Evolutionary conservation across 2,888 invertebrate species (phyloP).

Genomic region (Lacanobia oleracea): DNA sequence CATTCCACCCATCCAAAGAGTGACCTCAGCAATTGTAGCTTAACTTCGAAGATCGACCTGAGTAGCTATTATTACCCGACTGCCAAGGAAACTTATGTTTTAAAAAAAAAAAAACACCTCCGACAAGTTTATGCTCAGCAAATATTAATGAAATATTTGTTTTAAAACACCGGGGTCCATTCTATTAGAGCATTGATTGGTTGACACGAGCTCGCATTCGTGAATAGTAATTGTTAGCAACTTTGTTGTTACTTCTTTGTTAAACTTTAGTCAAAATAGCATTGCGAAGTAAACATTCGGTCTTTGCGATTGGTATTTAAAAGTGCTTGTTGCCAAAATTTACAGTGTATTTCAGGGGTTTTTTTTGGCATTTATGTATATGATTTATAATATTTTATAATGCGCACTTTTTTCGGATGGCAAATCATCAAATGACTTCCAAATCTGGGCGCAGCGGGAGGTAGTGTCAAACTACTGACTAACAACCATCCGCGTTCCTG

Average conservation of each 20-base stretch:
- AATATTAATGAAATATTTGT: neutral
- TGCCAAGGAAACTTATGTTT: too few relatives aligned
- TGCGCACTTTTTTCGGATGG: too few relatives aligned
- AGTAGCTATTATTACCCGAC: too few relatives aligned
- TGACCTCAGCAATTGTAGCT: too few relatives aligned
- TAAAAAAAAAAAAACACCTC: too few relatives aligned
- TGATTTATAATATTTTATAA: too few relatives aligned
- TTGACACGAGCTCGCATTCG: neutral
- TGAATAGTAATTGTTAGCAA: neutral
- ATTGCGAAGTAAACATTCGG: neutral
- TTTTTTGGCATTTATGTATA: neutral
- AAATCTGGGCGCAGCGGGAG: too few relatives aligned
- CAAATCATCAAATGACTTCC: too few relatives aligned
- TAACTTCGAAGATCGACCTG: too few relatives aligned
- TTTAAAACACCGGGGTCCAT: neutral
- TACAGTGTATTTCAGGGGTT: neutral
- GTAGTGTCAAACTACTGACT: too few relatives aligned
- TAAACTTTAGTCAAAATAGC: neutral
- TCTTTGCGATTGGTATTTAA: neutral
- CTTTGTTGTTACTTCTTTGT: neutral
- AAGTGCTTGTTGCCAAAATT: neutral
- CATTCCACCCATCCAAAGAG: too few relatives aligned
- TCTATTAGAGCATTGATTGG: neutral
- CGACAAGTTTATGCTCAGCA: slow-evolving; percentile 1
- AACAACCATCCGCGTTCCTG: too few relatives aligned